A percentile compares a stretch with the other conserved stretches of the same genome.
phyloP scores from a whole-genome alignment of 2,888 invertebrate species.

The Stegophylla sp. region DNA sequence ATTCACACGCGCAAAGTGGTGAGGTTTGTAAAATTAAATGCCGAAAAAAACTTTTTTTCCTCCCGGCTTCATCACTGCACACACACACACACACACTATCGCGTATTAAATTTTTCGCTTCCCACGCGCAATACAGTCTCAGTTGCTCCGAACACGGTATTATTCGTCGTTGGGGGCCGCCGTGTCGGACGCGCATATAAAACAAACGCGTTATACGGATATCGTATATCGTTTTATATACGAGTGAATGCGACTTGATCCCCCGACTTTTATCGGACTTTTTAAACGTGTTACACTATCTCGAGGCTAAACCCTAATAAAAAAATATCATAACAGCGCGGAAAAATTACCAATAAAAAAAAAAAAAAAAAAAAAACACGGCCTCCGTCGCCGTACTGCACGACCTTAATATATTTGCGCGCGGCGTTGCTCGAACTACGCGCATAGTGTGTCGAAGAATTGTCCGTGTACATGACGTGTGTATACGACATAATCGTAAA shows the following conservation, averaged over 20 bases:
- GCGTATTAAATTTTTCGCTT: too few relatives aligned
- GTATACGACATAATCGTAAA: conserved; percentile 31
- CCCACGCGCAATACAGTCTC: too few relatives aligned
- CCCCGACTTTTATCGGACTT: conserved; percentile 41
- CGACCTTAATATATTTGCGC: conserved; percentile 21
- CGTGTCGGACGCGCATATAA: too few relatives aligned
- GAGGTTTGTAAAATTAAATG: too few relatives aligned
- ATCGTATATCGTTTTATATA: conserved; percentile 16
- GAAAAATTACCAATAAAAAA: conserved; percentile 43
- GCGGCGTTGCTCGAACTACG: not conserved
- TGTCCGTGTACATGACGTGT: not conserved
- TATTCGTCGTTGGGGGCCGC: too few relatives aligned
- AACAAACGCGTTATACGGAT: too few relatives aligned
- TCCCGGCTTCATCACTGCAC: too few relatives aligned
- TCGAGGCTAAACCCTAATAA: conserved; percentile 5
- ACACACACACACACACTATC: too few relatives aligned
- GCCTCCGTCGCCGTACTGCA: not conserved
- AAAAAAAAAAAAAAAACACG: too few relatives aligned
- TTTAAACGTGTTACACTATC: conserved; percentile 33
- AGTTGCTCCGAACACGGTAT: too few relatives aligned
- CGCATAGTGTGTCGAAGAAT: conserved; percentile 16
- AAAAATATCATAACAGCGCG: conserved; percentile 37
- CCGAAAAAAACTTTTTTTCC: too few relatives aligned
- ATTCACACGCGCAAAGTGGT: too few relatives aligned
- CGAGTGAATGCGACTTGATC: conserved; percentile 24